Evolutionary conservation across 2,797 vertebrate species (phyloP).

Genomic region (Champsocephalus esox): DNA sequence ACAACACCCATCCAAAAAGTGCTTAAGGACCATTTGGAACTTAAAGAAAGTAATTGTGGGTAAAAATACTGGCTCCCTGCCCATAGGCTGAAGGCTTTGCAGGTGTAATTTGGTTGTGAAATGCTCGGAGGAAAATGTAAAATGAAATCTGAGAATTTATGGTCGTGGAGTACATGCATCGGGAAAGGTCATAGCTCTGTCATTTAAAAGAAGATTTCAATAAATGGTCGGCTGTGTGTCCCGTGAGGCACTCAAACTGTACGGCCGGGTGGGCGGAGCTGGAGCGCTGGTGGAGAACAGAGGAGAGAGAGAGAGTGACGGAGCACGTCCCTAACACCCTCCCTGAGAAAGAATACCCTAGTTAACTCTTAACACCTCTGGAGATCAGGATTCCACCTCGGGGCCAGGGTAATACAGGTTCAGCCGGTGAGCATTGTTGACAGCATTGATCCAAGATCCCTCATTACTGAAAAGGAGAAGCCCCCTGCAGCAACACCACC

Average conservation of each 20-base stretch:
- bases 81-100: constrained; percentile 57
- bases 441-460: constrained; percentile 77
- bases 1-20: constrained; percentile 58
- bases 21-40: constrained; percentile 53
- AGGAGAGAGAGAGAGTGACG: constrained; percentile 53
- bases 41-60: constrained; percentile 58
- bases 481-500: constrained; percentile 75
- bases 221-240: constrained; percentile 70
- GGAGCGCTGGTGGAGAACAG: constrained; percentile 54
- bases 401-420: constrained; percentile 57
- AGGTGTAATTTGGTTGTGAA: constrained; percentile 76
- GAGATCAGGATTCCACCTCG: constrained; percentile 63
- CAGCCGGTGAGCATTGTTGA: constrained; percentile 71
- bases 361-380: constrained; percentile 71
- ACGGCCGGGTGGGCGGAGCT: constrained; percentile 63
- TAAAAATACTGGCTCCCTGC: constrained; percentile 60
- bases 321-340: constrained; percentile 67
- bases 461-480: constrained; percentile 78
- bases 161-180: constrained; percentile 55
- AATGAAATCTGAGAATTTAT: constrained; percentile 81
- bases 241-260: constrained; percentile 53
- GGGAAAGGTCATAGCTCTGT: constrained; percentile 79
- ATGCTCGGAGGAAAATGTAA: constrained; percentile 77
- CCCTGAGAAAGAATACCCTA: constrained; percentile 65
- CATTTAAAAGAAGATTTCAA: constrained; percentile 81